phyloP scores from a whole-genome alignment of 2,797 vertebrate genomes.

The Masticophis lateralis region DNA sequence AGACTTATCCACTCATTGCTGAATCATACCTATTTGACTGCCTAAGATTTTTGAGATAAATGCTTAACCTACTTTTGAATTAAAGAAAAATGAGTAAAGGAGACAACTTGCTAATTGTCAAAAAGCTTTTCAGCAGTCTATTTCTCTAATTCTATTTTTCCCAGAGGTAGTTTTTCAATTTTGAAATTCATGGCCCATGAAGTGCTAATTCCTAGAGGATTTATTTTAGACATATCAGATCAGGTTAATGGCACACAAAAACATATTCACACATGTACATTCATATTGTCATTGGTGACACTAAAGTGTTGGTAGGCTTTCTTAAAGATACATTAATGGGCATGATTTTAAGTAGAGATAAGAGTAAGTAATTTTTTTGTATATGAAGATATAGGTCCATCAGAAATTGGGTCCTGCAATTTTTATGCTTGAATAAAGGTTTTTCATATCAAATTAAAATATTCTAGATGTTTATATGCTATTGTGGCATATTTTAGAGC shows the following conservation, averaged over 20 bases:
- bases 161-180: constrained; percentile 76
- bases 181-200: constrained; percentile 67
- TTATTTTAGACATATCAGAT: constrained; percentile 66
- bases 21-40: constrained; percentile 39
- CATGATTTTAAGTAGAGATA: constrained; percentile 36
- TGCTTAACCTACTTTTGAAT: constrained; percentile 72
- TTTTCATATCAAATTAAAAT: background rate
- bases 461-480: background rate
- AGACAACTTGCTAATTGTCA: constrained; percentile 72
- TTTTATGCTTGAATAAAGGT: background rate
- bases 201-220: constrained; percentile 73
- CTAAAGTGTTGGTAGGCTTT: constrained; percentile 52
- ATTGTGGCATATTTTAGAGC: background rate
- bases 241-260: constrained; percentile 57
- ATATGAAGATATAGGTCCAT: background rate
- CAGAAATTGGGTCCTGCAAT: background rate
- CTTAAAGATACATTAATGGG: constrained; percentile 46
- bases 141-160: constrained; percentile 67
- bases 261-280: background rate
- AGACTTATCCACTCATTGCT: background rate
- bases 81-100: constrained; percentile 57
- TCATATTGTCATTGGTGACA: constrained; percentile 52
- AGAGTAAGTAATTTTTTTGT: background rate
- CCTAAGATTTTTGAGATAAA: constrained; percentile 51
- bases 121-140: constrained; percentile 71